phyloP scores from a whole-genome alignment of 1,140 invertebrate genomes.

The Pararge aegeria region DNA sequence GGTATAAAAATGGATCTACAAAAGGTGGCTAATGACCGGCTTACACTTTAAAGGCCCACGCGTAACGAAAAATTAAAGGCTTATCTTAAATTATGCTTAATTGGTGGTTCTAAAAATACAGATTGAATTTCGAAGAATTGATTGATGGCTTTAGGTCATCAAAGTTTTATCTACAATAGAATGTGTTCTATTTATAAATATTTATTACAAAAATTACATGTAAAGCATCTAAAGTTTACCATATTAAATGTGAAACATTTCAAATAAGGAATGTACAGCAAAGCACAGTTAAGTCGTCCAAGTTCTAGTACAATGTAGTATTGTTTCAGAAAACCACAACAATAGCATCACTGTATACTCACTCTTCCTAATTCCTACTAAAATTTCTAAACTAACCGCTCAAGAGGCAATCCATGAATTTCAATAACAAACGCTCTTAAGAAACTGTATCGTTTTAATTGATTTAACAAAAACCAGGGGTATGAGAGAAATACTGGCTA shows the following conservation, averaged over 20 bases:
- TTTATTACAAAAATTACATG: too few relatives aligned
- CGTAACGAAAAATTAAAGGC: constrained; percentile 74
- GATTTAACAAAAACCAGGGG: constrained; percentile 53
- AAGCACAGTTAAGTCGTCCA: constrained; percentile 43
- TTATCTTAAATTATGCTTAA: constrained; percentile 79
- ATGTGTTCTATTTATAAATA: constrained; percentile 43
- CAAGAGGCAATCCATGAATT: constrained; percentile 63
- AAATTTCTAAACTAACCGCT: constrained; percentile 61
- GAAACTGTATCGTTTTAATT: constrained; percentile 62
- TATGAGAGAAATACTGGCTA: constrained; percentile 28
- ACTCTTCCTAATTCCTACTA: constrained; percentile 60
- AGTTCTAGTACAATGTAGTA: constrained; percentile 54
- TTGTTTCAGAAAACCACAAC: constrained; percentile 60
- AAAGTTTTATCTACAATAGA: constrained; percentile 22
- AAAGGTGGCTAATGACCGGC: constrained; percentile 71
- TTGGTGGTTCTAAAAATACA: constrained; percentile 73
- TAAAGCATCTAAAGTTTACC: neutral
- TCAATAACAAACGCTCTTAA: constrained; percentile 50
- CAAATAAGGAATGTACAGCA: too few relatives aligned
- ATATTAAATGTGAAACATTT: neutral
- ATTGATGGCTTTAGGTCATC: constrained; percentile 63
- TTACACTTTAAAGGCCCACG: constrained; percentile 71
- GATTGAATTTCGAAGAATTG: constrained; percentile 74
- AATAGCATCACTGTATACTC: constrained; percentile 52
- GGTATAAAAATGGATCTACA: constrained; percentile 54